Percentiles rank a stretch among this genome's conserved stretches.
Evolutionary conservation across 35 echinoderm and acorn worm genomes (phyloP).

Genomic region (Eucidaris tribuloides): DNA sequence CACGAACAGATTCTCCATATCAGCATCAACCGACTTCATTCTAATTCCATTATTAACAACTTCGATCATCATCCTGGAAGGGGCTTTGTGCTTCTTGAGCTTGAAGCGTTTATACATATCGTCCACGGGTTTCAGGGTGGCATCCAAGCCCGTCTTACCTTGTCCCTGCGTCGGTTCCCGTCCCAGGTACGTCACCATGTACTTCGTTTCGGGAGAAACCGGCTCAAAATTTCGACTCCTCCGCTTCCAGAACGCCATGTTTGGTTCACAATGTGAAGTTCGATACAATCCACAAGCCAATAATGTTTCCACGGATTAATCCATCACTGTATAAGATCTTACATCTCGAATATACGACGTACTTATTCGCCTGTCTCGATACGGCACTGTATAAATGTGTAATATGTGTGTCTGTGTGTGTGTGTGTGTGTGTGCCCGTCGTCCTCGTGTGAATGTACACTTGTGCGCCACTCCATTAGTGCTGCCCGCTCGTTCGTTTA

Average conservation of each 20-base stretch:
- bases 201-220: slow-evolving; percentile 9
- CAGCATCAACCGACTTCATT: neutral
- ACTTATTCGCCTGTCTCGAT: neutral
- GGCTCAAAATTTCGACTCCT: slow-evolving; percentile 44
- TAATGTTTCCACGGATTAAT: neutral
- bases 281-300: neutral
- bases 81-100: slow-evolving; percentile 24
- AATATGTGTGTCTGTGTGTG: neutral
- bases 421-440: neutral
- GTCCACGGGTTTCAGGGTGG: slow-evolving; percentile 17
- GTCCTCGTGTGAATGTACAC: neutral
- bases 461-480: neutral
- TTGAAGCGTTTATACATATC: slow-evolving; percentile 40
- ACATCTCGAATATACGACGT: neutral
- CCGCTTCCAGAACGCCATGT: slow-evolving; percentile 67
- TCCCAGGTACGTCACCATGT: slow-evolving; percentile 37
- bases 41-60: slow-evolving; percentile 21
- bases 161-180: neutral
- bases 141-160: slow-evolving; percentile 31
- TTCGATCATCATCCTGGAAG: slow-evolving; percentile 22
- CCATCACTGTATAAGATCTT: neutral
- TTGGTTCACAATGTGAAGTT: neutral
- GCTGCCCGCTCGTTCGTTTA: neutral
- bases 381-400: neutral
- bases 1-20: neutral